Percentiles rank a stretch among this genome's conserved stretches.
These are phyloP conservation scores for Hippocampus zosterae DNA, from an alignment of 2,113 vertebrate species.

Conservation along the genomic window DNA sequence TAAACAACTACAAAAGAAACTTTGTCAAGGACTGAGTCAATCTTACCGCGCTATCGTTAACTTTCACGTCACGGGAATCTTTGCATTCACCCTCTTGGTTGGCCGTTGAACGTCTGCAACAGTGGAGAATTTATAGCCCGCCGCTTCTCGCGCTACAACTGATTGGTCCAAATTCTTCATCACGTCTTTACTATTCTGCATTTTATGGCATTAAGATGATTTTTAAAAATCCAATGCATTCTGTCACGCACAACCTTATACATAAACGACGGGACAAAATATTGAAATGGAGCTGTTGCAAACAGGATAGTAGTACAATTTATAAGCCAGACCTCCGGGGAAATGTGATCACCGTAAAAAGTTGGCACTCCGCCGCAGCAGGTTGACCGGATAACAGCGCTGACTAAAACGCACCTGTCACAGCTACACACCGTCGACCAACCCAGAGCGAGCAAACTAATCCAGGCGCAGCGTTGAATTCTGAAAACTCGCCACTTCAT, in stretches of 20 bases:
- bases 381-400: not conserved
- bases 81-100: conserved; percentile 36
- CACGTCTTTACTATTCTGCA: conserved; percentile 25
- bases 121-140: conserved; percentile 62
- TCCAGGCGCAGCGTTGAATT: no score
- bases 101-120: conserved; percentile 48
- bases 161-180: conserved; percentile 52
- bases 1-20: not conserved
- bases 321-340: not conserved
- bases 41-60: conserved; percentile 7
- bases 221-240: not conserved
- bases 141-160: conserved; percentile 29
- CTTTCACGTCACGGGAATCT: conserved; percentile 26
- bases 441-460: not conserved
- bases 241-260: not conserved
- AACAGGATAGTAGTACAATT: not conserved
- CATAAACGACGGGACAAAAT: not conserved
- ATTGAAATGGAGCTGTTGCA: not conserved
- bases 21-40: not conserved
- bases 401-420: no score
- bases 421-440: no score
- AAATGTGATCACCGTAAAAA: not conserved
- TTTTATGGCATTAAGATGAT: not conserved
- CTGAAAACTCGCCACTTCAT: no score
- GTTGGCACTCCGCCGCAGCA: not conserved